A percentile compares a stretch with the other conserved stretches of the same genome.
phyloP scores from a whole-genome alignment of 2,113 vertebrate species.

The Nipponia nippon region DNA sequence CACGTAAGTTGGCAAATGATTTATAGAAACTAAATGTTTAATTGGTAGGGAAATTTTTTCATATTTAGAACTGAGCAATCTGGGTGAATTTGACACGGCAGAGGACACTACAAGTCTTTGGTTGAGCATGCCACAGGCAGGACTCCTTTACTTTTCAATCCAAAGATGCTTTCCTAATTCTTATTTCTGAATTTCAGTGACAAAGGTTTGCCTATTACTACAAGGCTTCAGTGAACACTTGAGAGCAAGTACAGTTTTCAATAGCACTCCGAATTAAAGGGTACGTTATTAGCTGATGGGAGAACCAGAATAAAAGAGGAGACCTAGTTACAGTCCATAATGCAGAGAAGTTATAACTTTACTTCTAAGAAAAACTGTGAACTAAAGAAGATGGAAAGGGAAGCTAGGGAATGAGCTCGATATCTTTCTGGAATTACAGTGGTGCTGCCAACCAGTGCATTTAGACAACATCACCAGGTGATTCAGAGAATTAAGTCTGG shows the following conservation, averaged over 20 bases:
- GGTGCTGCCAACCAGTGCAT: background rate
- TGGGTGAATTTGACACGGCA: background rate
- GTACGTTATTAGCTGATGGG: background rate
- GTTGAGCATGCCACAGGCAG: background rate
- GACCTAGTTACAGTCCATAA: background rate
- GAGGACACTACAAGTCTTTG: background rate
- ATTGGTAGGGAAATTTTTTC: background rate
- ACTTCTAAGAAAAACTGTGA: background rate
- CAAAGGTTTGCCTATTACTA: background rate
- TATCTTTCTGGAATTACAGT: background rate
- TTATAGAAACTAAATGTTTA: background rate
- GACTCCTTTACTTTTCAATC: background rate
- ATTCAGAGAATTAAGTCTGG: background rate
- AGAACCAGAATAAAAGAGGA: background rate
- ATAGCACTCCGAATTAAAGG: background rate
- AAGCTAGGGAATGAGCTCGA: background rate
- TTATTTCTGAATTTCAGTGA: background rate
- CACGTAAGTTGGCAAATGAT: background rate
- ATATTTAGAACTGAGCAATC: background rate
- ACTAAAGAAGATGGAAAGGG: background rate
- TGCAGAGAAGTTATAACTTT: background rate
- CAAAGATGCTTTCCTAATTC: background rate
- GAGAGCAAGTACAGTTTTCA: background rate
- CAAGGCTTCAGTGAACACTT: background rate
- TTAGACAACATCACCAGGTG: background rate